Evolutionary conservation across 53 echinoderm and acorn worm genomes (phyloP), one percentile per base, ranked within the genome.

Genomic region (Holothuria leucospilota): DNA sequence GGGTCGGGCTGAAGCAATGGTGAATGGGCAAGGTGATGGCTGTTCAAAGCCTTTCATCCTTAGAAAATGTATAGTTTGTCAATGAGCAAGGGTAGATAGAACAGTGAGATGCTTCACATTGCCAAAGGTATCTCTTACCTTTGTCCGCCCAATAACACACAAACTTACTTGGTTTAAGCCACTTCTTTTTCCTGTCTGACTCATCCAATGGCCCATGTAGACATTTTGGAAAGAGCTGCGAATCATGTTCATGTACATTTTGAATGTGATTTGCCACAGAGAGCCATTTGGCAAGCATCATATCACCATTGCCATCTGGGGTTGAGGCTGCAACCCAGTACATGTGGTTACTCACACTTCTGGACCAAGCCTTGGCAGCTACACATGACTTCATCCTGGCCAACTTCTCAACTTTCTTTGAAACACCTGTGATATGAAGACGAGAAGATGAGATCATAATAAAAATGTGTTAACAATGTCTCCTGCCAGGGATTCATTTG

Each of bases 301-400:
- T 16, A 2, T 89, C 78, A 14, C 84, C 87, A 84, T 93, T 39
- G 0, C 93, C 90, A 84, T 90, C 86, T 10, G 51, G 59, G 2
- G 93, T 93, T 28, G 93, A 90, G 23, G 90, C 67, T 0, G 93
- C 93, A 39, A 77, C 77, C 93, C 93, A 93, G 28, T 93, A 93
- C 13, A 93, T 6, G 30, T 93, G 93, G 74, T 79, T 90, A 0
- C 72, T 51, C 3, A 89, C 86, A 28, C 82, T 71, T 66, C 39
- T 30, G 21, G 53, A 61, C 92, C 92, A 92, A 16, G 21, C 16
- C 0, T 21, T 13, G 10, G 62, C 82, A 14, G 13, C 67, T 28
- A 25, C 56, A 18, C 68, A 68, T 5, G 68, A 29, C 68, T 68
- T 68, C 18, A 4, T 68, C 68, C 18, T 68, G 2, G 68, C 68